Percentiles rank a stretch among this genome's conserved stretches.
phyloP scores from a whole-genome alignment of 2,888 invertebrate genomes.

The Arrhopalites spinosus region DNA sequence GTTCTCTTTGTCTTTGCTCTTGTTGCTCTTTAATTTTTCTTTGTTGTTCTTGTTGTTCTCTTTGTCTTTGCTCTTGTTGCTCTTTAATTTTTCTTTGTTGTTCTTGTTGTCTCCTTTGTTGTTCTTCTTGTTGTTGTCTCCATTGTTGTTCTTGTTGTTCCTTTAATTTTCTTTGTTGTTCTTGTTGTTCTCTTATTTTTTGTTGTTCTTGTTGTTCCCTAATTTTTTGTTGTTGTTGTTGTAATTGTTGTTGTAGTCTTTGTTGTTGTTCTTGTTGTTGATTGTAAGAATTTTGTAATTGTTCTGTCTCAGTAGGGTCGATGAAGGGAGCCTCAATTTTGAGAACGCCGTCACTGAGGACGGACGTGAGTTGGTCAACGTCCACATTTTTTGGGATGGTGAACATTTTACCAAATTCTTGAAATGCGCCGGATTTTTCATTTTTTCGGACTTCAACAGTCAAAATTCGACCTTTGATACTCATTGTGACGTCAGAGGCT shows the following conservation, averaged over 20 bases:
- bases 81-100: neutral
- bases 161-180: neutral
- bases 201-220: neutral
- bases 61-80: neutral
- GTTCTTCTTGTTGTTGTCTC: neutral
- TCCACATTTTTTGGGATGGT: neutral
- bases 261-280: neutral
- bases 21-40: no score
- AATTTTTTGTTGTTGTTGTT: neutral
- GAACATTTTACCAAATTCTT: slow-evolving; percentile 3
- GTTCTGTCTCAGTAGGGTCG: neutral
- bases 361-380: neutral
- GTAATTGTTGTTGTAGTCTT: neutral
- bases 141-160: neutral
- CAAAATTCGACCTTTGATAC: neutral
- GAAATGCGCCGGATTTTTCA: neutral
- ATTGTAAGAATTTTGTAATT: neutral
- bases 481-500: neutral
- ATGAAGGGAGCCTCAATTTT: neutral
- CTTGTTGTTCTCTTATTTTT: neutral
- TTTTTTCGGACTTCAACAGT: neutral
- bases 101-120: neutral
- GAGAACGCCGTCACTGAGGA: neutral
- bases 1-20: neutral
- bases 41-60: neutral